Evolutionary conservation across 2,113 vertebrate species (phyloP).

Genomic region (Strix aluco): DNA sequence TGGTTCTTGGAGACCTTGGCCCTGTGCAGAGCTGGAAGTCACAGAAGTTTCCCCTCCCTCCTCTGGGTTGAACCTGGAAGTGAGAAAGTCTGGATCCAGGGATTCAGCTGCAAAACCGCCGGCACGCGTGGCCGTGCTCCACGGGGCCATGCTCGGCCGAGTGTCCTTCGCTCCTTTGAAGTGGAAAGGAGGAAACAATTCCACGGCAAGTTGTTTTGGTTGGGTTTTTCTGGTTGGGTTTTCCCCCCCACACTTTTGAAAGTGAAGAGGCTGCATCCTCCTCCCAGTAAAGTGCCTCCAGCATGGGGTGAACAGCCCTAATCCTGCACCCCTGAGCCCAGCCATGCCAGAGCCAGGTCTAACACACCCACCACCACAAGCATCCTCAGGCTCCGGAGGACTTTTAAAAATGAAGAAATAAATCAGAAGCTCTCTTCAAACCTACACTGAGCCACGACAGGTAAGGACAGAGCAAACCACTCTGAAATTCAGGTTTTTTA

Average conservation of each 20-base stretch:
- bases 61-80: not conserved
- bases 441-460: not conserved
- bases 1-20: not conserved
- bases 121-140: not conserved
- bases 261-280: not conserved
- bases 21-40: not conserved
- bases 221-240: not conserved
- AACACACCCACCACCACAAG: not conserved
- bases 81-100: not conserved
- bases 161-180: not conserved
- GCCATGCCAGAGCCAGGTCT: not conserved
- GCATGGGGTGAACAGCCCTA: not conserved
- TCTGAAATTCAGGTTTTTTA: slow-evolving; percentile 15
- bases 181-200: not conserved
- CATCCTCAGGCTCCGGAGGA: not conserved
- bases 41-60: not conserved
- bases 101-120: not conserved
- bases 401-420: not conserved
- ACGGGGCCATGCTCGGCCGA: not conserved
- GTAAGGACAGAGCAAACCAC: not conserved
- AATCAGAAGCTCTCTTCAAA: not conserved
- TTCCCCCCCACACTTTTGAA: accelerated
- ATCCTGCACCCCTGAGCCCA: not conserved
- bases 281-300: not conserved
- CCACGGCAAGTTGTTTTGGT: not conserved